Conservation (phyloP, 2,888 invertebrate genomes). For the Limnephilus marmoratus region DNA sequence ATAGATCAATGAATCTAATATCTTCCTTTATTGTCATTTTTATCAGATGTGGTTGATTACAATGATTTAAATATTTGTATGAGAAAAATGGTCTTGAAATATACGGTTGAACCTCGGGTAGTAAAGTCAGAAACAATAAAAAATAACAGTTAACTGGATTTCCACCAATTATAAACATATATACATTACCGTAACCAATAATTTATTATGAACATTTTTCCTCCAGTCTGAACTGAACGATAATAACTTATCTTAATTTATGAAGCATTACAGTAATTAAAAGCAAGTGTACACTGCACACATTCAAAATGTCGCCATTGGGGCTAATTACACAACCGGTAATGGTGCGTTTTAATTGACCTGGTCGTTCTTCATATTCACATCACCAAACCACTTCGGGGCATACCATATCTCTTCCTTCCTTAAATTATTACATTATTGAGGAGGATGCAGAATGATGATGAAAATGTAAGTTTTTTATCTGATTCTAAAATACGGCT, state of each 20-base stretch:
- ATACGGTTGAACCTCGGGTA: not conserved
- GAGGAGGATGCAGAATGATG: not conserved
- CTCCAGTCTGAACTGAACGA: not conserved
- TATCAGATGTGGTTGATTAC: not conserved
- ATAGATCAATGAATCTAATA: not conserved
- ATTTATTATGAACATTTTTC: not conserved
- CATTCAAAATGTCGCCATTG: not conserved
- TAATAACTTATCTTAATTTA: not conserved
- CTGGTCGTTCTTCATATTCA: constrained; percentile 32
- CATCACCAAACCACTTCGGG: not conserved
- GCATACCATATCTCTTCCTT: constrained; percentile 12
- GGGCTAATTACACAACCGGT: constrained; percentile 22
- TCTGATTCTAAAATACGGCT: not conserved
- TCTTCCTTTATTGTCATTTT: not conserved
- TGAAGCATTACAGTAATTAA: not conserved
- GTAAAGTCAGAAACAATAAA: not conserved
- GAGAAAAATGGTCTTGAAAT: not conserved
- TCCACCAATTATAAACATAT: not conserved
- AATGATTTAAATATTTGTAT: not conserved
- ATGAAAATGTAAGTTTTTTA: not conserved
- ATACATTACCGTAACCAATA: not conserved
- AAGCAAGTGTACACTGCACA: not conserved
- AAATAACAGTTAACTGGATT: not conserved
- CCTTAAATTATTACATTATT: not conserved
- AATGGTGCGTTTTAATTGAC: constrained; percentile 40